Conservation (phyloP, 2,888 invertebrate species). For the Molorchus minor region DNA sequence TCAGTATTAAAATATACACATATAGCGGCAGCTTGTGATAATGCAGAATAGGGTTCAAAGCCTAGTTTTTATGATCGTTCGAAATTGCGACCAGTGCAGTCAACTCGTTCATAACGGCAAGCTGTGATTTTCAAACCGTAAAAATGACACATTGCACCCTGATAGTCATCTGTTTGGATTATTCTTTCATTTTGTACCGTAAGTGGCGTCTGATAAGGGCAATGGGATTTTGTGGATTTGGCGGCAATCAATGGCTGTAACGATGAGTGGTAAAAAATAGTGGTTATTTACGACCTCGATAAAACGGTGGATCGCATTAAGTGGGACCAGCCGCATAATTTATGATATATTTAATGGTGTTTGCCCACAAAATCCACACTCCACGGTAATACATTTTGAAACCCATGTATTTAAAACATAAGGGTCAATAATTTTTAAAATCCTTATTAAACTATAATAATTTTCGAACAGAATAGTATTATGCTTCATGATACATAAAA, state of each 20-base stretch:
- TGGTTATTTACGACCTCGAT: not conserved
- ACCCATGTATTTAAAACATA: too few species aligned
- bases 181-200: slow-evolving; percentile 35
- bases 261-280: not conserved
- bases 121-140: slow-evolving; percentile 44
- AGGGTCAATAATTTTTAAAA: too few species aligned
- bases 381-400: too few species aligned
- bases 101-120: slow-evolving; percentile 42
- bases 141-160: slow-evolving; percentile 41
- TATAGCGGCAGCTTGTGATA: slow-evolving; percentile 50
- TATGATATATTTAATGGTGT: too few species aligned
- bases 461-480: too few species aligned
- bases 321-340: too few species aligned
- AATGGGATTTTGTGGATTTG: slow-evolving; percentile 31
- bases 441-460: too few species aligned
- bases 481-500: too few species aligned
- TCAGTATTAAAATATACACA: slow-evolving; percentile 29
- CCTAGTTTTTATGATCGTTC: slow-evolving; percentile 47
- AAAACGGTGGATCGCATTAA: too few species aligned
- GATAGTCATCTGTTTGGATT: slow-evolving; percentile 39
- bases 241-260: slow-evolving; percentile 13
- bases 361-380: too few species aligned
- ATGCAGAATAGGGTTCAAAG: slow-evolving; percentile 47
- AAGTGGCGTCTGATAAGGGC: slow-evolving; percentile 29
- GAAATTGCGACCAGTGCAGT: slow-evolving; percentile 48